Conservation (phyloP, 2,113 vertebrate species). For the Oryzias woworae region DNA sequence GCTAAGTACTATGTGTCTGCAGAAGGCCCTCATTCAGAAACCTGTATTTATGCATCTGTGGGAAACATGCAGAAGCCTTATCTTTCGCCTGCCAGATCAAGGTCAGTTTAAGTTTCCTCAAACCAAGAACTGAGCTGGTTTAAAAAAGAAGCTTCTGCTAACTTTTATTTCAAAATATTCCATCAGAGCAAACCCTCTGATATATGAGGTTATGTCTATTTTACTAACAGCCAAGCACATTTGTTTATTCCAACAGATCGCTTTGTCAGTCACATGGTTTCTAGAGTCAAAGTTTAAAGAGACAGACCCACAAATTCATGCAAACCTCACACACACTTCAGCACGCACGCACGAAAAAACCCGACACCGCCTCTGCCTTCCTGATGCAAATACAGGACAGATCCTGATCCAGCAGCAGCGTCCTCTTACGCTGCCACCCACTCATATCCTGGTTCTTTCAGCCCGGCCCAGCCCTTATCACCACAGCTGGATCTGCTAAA, state of each 20-base stretch:
- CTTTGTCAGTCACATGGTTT: no score
- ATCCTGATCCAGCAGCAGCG: slow-evolving; percentile 31
- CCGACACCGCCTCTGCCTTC: background rate
- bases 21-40: background rate
- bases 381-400: slow-evolving; percentile 57
- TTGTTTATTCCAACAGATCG: slow-evolving; percentile 11
- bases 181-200: background rate
- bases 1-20: slow-evolving; percentile 3
- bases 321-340: background rate
- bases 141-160: background rate
- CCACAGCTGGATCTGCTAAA: slow-evolving; percentile 2
- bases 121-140: background rate
- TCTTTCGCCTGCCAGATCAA: slow-evolving; percentile 1
- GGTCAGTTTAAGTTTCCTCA: background rate
- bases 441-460: slow-evolving; percentile 6
- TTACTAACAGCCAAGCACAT: background rate
- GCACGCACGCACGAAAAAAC: background rate
- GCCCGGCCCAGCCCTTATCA: slow-evolving; percentile 62
- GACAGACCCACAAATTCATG: slow-evolving; percentile 4
- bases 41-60: background rate
- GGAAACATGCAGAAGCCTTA: background rate
- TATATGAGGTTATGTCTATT: slow-evolving; percentile 27
- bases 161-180: background rate
- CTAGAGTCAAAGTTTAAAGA: slow-evolving; percentile 22
- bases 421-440: no score